Percentiles rank a stretch among this genome's conserved stretches.
phyloP scores from a whole-genome alignment of 2,797 vertebrate genomes.

The Capromys pilorides region DNA sequence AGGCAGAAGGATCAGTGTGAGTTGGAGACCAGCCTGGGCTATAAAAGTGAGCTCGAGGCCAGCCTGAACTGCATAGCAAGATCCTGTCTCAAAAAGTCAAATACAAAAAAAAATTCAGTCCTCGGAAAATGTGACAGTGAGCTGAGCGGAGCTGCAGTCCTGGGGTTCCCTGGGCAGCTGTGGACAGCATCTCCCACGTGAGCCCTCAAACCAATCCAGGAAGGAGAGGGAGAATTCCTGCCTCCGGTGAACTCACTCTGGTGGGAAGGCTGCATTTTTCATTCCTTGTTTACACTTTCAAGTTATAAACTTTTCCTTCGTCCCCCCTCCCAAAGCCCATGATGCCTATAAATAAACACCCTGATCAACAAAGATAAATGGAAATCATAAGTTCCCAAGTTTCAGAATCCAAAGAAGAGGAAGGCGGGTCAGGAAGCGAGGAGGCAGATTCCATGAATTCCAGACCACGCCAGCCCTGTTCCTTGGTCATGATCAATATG shows the following conservation, averaged over 20 bases:
- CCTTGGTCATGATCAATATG: slow-evolving; percentile 79
- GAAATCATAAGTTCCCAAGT: slow-evolving; percentile 54
- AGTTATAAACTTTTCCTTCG: slow-evolving; percentile 48
- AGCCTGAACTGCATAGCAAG: too few species aligned
- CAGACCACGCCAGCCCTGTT: slow-evolving; percentile 60
- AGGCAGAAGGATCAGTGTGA: too few species aligned
- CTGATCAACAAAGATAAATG: slow-evolving; percentile 60
- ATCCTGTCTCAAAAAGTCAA: too few species aligned
- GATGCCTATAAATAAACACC: slow-evolving; percentile 52
- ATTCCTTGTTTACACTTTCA: slow-evolving; percentile 48
- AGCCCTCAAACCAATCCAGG: not conserved
- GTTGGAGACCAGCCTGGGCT: too few species aligned
- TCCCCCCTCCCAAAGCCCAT: not conserved
- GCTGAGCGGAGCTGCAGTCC: too few species aligned
- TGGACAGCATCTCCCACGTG: rapidly evolving
- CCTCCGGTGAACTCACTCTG: not conserved
- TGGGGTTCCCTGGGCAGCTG: not conserved
- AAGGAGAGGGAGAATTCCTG: not conserved
- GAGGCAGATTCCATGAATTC: slow-evolving; percentile 35
- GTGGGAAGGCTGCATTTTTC: slow-evolving; percentile 44
- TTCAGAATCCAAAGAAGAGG: slow-evolving; percentile 26
- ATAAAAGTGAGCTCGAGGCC: too few species aligned
- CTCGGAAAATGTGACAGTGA: rapidly evolving
- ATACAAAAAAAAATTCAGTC: not conserved
- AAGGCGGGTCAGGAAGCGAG: not conserved